Base-by-base conservation (phyloP, 2,797 vertebrate species). In the Phylloscopus collybita region DNA sequence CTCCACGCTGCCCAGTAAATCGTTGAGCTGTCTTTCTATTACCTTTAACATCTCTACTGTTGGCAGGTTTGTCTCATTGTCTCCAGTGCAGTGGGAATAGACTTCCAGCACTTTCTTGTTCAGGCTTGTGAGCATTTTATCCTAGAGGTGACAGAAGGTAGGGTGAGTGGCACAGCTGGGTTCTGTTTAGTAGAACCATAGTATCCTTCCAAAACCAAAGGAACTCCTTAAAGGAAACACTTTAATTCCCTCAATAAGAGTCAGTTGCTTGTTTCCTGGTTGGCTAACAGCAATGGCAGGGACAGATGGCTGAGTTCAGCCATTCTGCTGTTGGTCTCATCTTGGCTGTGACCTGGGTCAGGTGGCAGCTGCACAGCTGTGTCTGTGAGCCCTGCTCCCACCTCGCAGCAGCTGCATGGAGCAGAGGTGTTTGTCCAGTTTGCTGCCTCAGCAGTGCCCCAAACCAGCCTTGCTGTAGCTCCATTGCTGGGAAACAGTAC, bases 41-140 rank as follows among this genome's bases (percentile, higher is more conserved):
- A 97, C 83, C 23, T 93, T 97, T 47, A 99, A 91, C 98, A 99
- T 99, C 97, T 99, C 98, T 88, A 98, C 40, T 1, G 98, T 98
- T 92, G 96, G 97, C 88, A 98, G 97, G 96, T 98, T 98, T 80
- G 98, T 89, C 42, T 98, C 97, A 5, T 96, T 98, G 79, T 98
- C 96, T 5, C 98, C 98, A 27, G 98, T 97, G 20, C 99, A 99
- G 27, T 96, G 93, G 30, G 34, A 79, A 76, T 99, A 99, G 47
- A 99, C 98, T 26, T 98, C 98, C 27, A 95, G 83, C 93, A 99
- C 99, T 91, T 99, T 99, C 59, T 86, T 88, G 32, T 97, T 91
- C 73, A 99, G 97, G 49, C 96, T 92, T 2, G 98, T 94, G 85
- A 99, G 91, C 96, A 98, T 97, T 42, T 94, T 93, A n/a, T 99